Evolutionary conservation across 2,888 invertebrate genomes (phyloP).

Genomic region (Patella depressa): DNA sequence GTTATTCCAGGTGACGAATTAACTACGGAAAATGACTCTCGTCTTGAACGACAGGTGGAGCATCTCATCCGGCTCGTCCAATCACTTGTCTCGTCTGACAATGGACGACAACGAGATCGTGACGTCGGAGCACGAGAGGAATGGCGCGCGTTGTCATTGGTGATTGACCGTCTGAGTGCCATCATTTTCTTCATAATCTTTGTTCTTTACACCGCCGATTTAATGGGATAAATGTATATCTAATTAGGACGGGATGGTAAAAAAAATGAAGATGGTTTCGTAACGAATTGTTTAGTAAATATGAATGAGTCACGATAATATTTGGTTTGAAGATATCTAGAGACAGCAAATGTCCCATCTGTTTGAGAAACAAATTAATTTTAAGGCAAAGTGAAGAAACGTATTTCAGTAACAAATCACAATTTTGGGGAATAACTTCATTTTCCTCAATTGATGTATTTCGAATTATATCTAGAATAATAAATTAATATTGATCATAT

Average conservation of each 20-base stretch:
- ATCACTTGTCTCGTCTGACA: neutral
- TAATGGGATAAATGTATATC: neutral
- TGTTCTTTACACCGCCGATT: neutral
- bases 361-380: no score
- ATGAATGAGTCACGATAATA: no score
- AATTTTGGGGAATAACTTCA: no score
- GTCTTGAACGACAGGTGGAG: slow-evolving; percentile 3
- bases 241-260: neutral
- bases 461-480: no score
- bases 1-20: neutral
- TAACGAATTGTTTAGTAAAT: no score
- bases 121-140: neutral
- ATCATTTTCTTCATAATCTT: neutral
- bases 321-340: no score
- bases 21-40: neutral
- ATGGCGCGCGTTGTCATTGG: neutral
- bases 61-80: slow-evolving; percentile 6
- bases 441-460: no score
- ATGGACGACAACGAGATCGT: neutral
- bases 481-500: no score
- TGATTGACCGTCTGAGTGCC: neutral
- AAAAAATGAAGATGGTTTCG: no score
- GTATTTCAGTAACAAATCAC: no score
- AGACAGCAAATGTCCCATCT: no score
- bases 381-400: no score